Percentiles rank a stretch among this genome's conserved stretches.
Evolutionary conservation across 2,797 vertebrate species (phyloP).

Genomic region (Rhynchotus rufescens): DNA sequence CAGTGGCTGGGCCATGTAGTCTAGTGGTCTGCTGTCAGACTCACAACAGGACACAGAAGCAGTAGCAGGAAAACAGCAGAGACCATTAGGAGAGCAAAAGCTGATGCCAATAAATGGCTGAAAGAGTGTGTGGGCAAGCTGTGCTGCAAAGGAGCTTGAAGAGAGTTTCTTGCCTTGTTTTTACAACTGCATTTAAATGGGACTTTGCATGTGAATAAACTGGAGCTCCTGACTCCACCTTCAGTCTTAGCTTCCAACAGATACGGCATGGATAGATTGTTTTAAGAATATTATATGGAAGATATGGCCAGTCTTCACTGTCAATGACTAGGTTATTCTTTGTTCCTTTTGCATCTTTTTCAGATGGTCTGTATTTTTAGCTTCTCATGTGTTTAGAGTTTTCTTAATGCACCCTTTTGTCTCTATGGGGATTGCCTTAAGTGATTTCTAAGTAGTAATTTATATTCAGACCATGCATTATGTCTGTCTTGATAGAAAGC

Average conservation of each 20-base stretch:
- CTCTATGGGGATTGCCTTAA: background rate
- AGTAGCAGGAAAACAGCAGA: background rate
- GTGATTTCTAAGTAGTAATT: background rate
- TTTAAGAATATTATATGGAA: background rate
- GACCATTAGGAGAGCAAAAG: background rate
- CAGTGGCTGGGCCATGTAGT: too few species aligned
- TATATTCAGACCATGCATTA: background rate
- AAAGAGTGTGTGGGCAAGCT: background rate
- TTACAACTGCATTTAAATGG: background rate
- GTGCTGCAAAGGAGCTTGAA: background rate
- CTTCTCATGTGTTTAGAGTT: background rate
- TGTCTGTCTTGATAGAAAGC: background rate
- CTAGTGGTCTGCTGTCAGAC: background rate
- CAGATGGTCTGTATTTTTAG: background rate
- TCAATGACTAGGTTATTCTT: background rate
- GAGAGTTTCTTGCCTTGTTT: background rate
- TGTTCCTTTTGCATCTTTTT: background rate
- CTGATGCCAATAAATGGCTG: background rate
- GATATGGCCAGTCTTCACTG: background rate
- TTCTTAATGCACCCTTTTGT: background rate
- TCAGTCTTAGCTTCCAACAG: background rate
- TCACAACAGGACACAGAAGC: background rate
- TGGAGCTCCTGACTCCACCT: background rate
- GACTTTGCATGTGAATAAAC: background rate
- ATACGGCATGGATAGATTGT: accelerated